These are phyloP conservation scores for Zygaena filipendulae DNA, from an alignment of 2,888 invertebrate genomes.

Conservation along the genomic window DNA sequence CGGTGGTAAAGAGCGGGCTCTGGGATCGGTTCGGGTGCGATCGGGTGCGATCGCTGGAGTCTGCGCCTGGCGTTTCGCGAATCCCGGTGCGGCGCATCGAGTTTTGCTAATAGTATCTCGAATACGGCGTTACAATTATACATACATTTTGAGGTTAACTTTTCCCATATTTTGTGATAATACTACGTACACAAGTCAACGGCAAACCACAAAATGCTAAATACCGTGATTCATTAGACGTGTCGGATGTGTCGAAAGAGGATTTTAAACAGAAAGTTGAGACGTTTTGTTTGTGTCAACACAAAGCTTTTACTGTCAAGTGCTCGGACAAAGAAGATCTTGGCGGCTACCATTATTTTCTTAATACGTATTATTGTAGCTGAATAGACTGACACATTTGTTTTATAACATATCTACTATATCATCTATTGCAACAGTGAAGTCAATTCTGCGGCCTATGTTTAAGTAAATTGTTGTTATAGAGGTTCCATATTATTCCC, in stretches of 20 bases:
- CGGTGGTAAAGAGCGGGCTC: conserved; percentile 19
- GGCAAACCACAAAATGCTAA: neutral
- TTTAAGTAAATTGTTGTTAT: conserved; percentile 38
- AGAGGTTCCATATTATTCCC: conserved; percentile 16
- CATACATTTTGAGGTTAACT: conserved; percentile 65
- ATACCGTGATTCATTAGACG: conserved; percentile 20
- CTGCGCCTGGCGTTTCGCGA: conserved; percentile 26
- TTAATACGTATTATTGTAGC: conserved; percentile 29
- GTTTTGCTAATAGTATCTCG: conserved; percentile 50
- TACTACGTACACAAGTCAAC: no score
- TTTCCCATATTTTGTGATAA: no score
- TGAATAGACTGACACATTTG: conserved; percentile 35
- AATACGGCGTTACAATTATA: conserved; percentile 59
- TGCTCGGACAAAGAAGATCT: conserved; percentile 64
- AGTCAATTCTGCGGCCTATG: conserved; percentile 54
- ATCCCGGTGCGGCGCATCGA: conserved; percentile 37
- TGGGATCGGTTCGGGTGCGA: conserved; percentile 31
- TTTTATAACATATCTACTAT: conserved; percentile 44
- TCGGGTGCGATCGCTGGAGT: conserved; percentile 33
- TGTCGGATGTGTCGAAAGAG: conserved; percentile 64
- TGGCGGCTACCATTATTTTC: no score
- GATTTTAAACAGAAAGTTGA: conserved; percentile 43
- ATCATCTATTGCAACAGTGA: conserved; percentile 41
- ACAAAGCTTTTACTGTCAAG: conserved; percentile 64
- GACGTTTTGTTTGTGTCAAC: conserved; percentile 65